Percentiles rank a stretch among this genome's conserved stretches.
Evolutionary conservation across 2,113 vertebrate genomes (phyloP).

Genomic region (Myotis davidii): DNA sequence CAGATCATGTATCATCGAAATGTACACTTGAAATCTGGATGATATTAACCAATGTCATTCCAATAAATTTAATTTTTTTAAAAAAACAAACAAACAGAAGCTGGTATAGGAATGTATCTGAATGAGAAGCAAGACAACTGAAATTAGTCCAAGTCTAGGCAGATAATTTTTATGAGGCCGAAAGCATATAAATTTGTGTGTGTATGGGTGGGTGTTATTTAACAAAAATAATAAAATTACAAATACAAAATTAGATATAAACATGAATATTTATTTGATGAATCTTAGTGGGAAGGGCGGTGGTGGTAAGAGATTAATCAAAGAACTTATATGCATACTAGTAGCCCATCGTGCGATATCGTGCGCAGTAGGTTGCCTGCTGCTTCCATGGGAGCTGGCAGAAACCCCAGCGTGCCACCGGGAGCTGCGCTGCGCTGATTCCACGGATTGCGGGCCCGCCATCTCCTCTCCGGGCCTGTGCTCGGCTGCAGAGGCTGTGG

Average conservation of each 20-base stretch:
- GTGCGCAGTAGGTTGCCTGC: too few relatives aligned
- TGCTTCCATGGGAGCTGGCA: too few relatives aligned
- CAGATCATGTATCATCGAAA: not conserved
- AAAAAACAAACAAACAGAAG: not conserved
- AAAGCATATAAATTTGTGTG: not conserved
- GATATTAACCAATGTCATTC: not conserved
- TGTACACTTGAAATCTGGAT: not conserved
- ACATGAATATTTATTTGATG: not conserved
- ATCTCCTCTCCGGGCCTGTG: too few relatives aligned
- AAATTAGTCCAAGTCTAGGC: not conserved
- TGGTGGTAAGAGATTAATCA: too few relatives aligned
- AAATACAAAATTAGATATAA: constrained; percentile 22
- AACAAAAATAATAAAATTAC: constrained; percentile 27
- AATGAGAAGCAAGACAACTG: not conserved
- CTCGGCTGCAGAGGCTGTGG: too few relatives aligned
- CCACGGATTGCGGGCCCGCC: too few relatives aligned
- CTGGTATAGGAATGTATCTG: not conserved
- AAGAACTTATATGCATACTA: too few relatives aligned
- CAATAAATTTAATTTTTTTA: not conserved
- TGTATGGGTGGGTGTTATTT: not conserved
- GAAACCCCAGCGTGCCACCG: too few relatives aligned
- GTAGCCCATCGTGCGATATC: too few relatives aligned
- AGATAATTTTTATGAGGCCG: not conserved
- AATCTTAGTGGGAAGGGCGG: too few relatives aligned
- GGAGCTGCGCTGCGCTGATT: too few relatives aligned